These are phyloP conservation scores for Nomada ruficornis DNA, from an alignment of 2,888 invertebrate species.

Conservation along the genomic window DNA sequence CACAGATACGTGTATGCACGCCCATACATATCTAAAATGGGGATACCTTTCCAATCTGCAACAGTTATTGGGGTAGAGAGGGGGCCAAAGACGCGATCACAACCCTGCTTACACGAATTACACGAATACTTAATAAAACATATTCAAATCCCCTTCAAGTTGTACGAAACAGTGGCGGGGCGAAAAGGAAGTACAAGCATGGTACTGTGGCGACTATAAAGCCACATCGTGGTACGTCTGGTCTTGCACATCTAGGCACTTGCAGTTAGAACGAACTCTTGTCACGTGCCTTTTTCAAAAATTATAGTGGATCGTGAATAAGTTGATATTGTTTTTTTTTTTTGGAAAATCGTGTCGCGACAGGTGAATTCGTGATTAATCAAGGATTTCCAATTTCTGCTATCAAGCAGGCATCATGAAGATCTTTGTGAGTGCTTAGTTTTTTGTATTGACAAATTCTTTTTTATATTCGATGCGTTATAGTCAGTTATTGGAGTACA, in stretches of 20 bases:
- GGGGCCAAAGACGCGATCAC: constrained; percentile 27
- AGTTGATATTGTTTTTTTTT: neutral
- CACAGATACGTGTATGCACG: no score
- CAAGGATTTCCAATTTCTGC: constrained; percentile 13
- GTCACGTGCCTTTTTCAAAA: constrained; percentile 45
- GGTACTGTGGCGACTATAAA: constrained; percentile 69
- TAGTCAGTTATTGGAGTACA: no score
- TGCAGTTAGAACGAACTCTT: constrained; percentile 54
- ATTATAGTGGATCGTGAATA: constrained; percentile 26
- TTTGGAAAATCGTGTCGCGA: constrained; percentile 7
- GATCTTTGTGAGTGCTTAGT: constrained; percentile 75
- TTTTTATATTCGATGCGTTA: neutral
- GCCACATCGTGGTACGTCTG: constrained; percentile 60
- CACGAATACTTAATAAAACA: constrained; percentile 55
- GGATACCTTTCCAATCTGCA: constrained; percentile 1
- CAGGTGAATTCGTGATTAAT: neutral
- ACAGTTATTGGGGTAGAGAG: neutral
- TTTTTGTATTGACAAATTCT: neutral
- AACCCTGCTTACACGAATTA: constrained; percentile 59
- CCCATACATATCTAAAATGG: neutral
- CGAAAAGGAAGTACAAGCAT: constrained; percentile 62
- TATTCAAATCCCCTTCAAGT: constrained; percentile 65
- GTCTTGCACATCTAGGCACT: constrained; percentile 51
- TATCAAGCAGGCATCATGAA: constrained; percentile 70
- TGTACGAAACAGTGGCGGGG: constrained; percentile 67